A percentile compares a stretch with the other conserved stretches of the same genome.
phyloP scores from a whole-genome alignment of 2,797 vertebrate genomes.

The Myripristis murdjan region DNA sequence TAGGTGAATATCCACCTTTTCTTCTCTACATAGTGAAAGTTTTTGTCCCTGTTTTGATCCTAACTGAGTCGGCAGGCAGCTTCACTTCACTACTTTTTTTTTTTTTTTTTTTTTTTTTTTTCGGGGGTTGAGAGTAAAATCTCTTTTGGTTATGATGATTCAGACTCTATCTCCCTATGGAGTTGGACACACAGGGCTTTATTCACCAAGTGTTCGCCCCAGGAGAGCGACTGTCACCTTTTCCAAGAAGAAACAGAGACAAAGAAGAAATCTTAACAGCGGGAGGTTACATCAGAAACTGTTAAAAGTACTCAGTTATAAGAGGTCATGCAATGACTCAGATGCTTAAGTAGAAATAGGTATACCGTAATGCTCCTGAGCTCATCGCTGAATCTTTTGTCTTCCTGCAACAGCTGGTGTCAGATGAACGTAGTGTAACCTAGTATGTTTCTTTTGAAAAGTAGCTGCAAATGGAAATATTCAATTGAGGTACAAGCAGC shows the following conservation, averaged over 20 bases:
- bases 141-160: conserved; percentile 30
- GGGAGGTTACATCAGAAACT: conserved; percentile 33
- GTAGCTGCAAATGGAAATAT: no score
- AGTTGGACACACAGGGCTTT: conserved; percentile 25
- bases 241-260: no score
- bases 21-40: conserved; percentile 31
- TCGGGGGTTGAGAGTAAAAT: conserved; percentile 37
- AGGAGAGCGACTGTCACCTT: conserved; percentile 31
- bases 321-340: not conserved
- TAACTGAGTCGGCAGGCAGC: conserved; percentile 19
- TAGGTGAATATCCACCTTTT: conserved; percentile 31
- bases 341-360: not conserved
- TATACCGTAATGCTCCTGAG: not conserved
- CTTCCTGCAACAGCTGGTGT: no score
- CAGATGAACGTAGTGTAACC: not conserved
- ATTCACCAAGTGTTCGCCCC: conserved; percentile 1
- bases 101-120: no score
- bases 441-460: not conserved
- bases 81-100: conserved; percentile 3
- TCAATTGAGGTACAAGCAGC: not conserved
- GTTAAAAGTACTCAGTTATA: not conserved
- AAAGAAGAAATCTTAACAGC: conserved; percentile 4
- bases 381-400: not conserved
- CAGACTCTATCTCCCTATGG: conserved; percentile 34
- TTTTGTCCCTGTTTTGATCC: conserved; percentile 32